Evolutionary conservation across 2,888 invertebrate species (phyloP).

Genomic region (Petrolisthes manimaculis): DNA sequence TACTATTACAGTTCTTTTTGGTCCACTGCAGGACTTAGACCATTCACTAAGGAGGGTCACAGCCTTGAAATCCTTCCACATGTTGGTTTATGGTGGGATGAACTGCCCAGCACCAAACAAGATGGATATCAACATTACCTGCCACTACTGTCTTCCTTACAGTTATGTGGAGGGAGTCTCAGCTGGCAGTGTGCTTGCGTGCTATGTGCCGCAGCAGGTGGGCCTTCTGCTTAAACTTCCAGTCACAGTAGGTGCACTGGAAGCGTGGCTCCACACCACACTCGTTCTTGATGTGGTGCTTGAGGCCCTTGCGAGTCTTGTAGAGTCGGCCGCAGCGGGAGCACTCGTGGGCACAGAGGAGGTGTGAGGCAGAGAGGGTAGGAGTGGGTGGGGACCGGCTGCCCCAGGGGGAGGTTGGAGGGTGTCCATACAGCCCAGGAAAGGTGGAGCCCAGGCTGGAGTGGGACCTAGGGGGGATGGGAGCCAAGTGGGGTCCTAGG

Average conservation of each 20-base stretch:
- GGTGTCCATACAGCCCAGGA: conserved; percentile 62
- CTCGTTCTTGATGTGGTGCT: conserved; percentile 66
- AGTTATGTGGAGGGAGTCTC: conserved; percentile 22
- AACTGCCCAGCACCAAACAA: conserved; percentile 53
- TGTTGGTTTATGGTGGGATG: not conserved
- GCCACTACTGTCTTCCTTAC: conserved; percentile 38
- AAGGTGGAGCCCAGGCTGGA: conserved; percentile 60
- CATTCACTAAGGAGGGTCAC: no score
- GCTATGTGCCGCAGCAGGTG: conserved; percentile 65
- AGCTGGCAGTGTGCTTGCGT: conserved; percentile 59
- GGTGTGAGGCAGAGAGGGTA: conserved; percentile 34
- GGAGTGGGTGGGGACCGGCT: conserved; percentile 54
- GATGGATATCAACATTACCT: conserved; percentile 46
- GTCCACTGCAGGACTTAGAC: not conserved
- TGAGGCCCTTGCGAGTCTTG: conserved; percentile 65
- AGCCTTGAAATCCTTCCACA: no score
- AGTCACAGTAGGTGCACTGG: conserved; percentile 65
- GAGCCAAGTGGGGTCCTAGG: conserved; percentile 56
- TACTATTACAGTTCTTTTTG: conserved; percentile 10
- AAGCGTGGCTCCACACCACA: conserved; percentile 66
- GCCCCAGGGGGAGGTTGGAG: conserved; percentile 55
- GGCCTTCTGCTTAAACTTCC: conserved; percentile 66
- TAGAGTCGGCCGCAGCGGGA: conserved; percentile 65
- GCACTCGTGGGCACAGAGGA: conserved; percentile 65
- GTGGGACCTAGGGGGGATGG: conserved; percentile 56